These are phyloP conservation scores for Spongilla lacustris DNA, from an alignment of 37 sponge, comb jelly and placozoan genomes.

Conservation along the genomic window DNA sequence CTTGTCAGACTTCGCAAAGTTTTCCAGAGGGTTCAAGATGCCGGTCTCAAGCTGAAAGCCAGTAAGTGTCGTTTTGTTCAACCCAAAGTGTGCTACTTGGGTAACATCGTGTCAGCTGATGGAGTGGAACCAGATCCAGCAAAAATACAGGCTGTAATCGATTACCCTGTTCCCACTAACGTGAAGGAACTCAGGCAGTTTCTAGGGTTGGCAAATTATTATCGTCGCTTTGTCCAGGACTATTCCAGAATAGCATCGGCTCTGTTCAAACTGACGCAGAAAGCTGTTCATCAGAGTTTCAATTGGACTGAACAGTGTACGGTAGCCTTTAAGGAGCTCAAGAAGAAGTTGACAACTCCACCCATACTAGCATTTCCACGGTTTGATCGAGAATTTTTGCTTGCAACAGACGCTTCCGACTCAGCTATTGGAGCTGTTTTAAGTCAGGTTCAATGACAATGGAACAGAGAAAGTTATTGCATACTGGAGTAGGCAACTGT, in stretches of 20 bases:
- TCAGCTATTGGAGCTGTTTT: conserved; percentile 44
- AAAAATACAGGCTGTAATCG: conserved; percentile 33
- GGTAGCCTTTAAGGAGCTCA: conserved; percentile 42
- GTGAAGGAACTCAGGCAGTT: conserved; percentile 30
- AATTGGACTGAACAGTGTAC: conserved; percentile 21
- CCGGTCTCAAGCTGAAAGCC: conserved; percentile 24
- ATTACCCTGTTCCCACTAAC: conserved; percentile 36
- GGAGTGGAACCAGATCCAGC: conserved; percentile 26
- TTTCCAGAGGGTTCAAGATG: not conserved
- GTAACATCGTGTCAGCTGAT: conserved; percentile 41
- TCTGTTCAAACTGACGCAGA: conserved; percentile 20
- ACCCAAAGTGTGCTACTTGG: conserved; percentile 24
- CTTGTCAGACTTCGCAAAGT: no score
- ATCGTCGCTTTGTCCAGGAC: conserved; percentile 25
- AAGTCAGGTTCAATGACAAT: conserved; percentile 30
- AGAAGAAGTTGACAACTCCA: conserved; percentile 7
- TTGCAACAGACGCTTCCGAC: conserved; percentile 38
- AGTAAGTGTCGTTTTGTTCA: conserved; percentile 38
- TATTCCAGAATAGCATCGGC: conserved; percentile 42
- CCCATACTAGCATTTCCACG: conserved; percentile 31
- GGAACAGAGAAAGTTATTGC: conserved; percentile 34
- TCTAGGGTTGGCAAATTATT: conserved; percentile 39
- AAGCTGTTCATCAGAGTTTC: conserved; percentile 9
- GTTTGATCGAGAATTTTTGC: conserved; percentile 10
- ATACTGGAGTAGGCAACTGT: conserved; percentile 37